Conservation (phyloP, 2,888 invertebrate species). For the Anthrax anthrax region DNA sequence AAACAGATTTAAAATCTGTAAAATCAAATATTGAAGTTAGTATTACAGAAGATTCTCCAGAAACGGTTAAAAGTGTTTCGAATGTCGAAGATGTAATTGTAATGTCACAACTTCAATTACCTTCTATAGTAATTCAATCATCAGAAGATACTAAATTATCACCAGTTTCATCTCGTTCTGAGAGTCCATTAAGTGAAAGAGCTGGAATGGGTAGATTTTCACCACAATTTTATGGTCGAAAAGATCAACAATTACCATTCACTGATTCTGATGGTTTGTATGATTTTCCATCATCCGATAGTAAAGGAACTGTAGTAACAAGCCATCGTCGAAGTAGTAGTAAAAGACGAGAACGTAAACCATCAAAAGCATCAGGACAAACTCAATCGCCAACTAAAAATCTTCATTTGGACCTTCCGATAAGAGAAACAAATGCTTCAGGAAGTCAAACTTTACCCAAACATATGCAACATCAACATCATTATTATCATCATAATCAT, state of each 20-base stretch:
- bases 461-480: slow-evolving; percentile 15
- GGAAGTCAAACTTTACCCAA: slow-evolving; percentile 19
- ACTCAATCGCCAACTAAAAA: slow-evolving; percentile 21
- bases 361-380: slow-evolving; percentile 32
- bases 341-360: slow-evolving; percentile 46
- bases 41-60: slow-evolving; percentile 32
- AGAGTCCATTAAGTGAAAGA: slow-evolving; percentile 62
- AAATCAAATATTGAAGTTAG: slow-evolving; percentile 44
- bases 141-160: slow-evolving; percentile 46
- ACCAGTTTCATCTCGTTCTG: slow-evolving; percentile 64
- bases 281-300: slow-evolving; percentile 65
- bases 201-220: slow-evolving; percentile 54
- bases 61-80: slow-evolving; percentile 37
- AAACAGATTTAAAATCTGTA: slow-evolving; percentile 50
- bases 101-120: slow-evolving; percentile 41
- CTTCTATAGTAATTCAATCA: slow-evolving; percentile 44
- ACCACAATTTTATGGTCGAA: slow-evolving; percentile 54
- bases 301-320: slow-evolving; percentile 38
- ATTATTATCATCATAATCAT: slow-evolving; percentile 20
- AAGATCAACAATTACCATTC: slow-evolving; percentile 47
- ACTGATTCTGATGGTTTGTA: slow-evolving; percentile 69
- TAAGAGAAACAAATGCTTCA: slow-evolving; percentile 25
- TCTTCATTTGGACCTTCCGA: slow-evolving; percentile 44
- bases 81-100: slow-evolving; percentile 35
- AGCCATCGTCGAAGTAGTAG: slow-evolving; percentile 47